These are phyloP conservation scores for Campopleginae sp. DNA, from an alignment of 2,888 invertebrate species.

Conservation along the genomic window DNA sequence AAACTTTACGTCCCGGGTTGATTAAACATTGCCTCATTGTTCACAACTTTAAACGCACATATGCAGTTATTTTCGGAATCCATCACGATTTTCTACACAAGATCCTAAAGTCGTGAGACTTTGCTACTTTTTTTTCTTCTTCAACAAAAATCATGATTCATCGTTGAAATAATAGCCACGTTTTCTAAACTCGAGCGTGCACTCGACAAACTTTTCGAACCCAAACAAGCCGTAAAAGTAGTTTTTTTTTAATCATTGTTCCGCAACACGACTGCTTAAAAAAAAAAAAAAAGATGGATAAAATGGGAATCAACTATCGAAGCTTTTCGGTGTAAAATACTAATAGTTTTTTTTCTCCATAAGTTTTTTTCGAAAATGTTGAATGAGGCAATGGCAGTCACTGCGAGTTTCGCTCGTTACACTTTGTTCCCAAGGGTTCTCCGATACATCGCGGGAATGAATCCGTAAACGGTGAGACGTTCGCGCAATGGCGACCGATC, in stretches of 20 bases:
- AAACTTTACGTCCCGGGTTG: background rate
- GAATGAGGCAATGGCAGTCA: conserved; percentile 27
- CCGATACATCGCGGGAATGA: conserved; percentile 40
- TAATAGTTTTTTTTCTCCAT: background rate
- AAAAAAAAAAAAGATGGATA: background rate
- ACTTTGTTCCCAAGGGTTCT: conserved; percentile 18
- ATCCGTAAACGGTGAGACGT: conserved; percentile 56
- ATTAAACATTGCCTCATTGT: background rate
- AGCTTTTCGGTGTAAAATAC: background rate
- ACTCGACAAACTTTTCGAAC: too few relatives aligned
- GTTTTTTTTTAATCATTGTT: too few relatives aligned
- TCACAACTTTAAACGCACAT: background rate
- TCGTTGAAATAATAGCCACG: too few relatives aligned
- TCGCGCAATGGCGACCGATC: conserved; percentile 11
- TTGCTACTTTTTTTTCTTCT: too few relatives aligned
- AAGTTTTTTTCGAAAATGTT: conserved; percentile 3
- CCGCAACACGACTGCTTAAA: background rate
- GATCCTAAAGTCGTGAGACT: too few relatives aligned
- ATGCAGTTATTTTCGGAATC: background rate
- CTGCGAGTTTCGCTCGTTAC: background rate
- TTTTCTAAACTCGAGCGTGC: too few relatives aligned
- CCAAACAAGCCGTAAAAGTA: too few relatives aligned
- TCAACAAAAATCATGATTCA: too few relatives aligned
- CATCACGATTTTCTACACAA: background rate
- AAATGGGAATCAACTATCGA: background rate